These are phyloP conservation scores for Conus betulinus DNA, from an alignment of 1,140 invertebrate species.

Conservation along the genomic window DNA sequence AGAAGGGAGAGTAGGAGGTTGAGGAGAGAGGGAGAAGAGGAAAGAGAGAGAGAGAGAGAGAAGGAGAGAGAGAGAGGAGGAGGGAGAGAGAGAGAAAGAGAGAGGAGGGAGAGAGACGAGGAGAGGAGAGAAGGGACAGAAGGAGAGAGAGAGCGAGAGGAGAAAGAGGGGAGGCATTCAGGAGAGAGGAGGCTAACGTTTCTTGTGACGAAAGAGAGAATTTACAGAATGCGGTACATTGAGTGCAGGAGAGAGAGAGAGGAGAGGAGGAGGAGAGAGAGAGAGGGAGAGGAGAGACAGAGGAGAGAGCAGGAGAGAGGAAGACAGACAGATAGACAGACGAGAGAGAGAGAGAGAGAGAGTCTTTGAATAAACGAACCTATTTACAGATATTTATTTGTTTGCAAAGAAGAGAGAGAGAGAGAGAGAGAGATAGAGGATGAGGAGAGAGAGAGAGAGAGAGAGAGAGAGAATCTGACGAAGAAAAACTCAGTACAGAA, in stretches of 20 bases:
- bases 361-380: neutral
- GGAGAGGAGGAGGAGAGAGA: neutral
- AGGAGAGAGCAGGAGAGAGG: neutral
- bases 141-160: neutral
- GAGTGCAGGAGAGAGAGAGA: too few relatives aligned
- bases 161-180: neutral
- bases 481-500: too few relatives aligned
- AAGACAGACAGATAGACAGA: neutral
- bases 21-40: neutral
- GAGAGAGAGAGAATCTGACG: neutral
- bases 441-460: neutral
- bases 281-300: neutral
- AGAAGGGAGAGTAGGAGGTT: neutral
- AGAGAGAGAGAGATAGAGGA: neutral
- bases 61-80: neutral
- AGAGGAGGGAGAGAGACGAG: neutral
- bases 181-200: neutral
- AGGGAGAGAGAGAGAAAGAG: neutral
- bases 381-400: too few relatives aligned
- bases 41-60: neutral
- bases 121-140: neutral
- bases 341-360: neutral
- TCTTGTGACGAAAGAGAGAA: neutral
- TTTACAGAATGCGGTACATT: too few relatives aligned
- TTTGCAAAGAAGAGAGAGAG: neutral